phyloP scores from a whole-genome alignment of 2,797 vertebrate genomes.

The Phalanger gymnotis region DNA sequence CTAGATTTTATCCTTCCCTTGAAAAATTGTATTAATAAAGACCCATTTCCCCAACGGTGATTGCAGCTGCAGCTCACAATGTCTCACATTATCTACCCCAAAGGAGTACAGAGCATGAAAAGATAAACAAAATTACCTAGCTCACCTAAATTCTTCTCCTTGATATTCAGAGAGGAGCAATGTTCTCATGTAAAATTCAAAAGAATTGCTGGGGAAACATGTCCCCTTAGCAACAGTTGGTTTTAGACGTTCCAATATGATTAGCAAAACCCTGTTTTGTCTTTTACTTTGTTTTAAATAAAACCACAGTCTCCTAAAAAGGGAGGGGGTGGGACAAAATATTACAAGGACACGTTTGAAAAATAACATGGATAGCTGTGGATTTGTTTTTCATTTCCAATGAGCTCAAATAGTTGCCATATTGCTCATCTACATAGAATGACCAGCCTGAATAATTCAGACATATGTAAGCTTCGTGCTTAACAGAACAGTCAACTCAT shows the following conservation, averaged over 20 bases:
- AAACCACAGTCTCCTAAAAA: slow-evolving; percentile 70
- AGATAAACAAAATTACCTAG: slow-evolving; percentile 1
- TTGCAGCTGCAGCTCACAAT: slow-evolving; percentile 46
- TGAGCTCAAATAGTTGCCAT: slow-evolving; percentile 60
- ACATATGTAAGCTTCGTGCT: not conserved
- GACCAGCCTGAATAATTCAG: slow-evolving; percentile 24
- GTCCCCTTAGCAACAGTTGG: slow-evolving; percentile 79
- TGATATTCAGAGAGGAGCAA: slow-evolving; percentile 57
- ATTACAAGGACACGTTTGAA: slow-evolving; percentile 64
- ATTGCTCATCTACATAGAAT: slow-evolving; percentile 62
- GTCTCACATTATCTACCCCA: slow-evolving; percentile 39
- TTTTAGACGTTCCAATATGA: slow-evolving; percentile 70
- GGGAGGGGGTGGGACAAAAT: slow-evolving; percentile 65
- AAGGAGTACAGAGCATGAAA: slow-evolving; percentile 4
- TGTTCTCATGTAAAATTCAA: slow-evolving; percentile 76
- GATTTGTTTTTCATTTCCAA: slow-evolving; percentile 69
- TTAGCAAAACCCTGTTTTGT: slow-evolving; percentile 74
- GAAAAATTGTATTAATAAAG: slow-evolving; percentile 65
- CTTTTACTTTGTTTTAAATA: slow-evolving; percentile 76
- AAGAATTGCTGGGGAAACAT: slow-evolving; percentile 67
- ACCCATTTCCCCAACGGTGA: slow-evolving; percentile 55
- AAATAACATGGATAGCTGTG: slow-evolving; percentile 58
- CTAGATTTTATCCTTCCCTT: slow-evolving; percentile 68
- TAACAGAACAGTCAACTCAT: not conserved
- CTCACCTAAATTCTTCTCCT: slow-evolving; percentile 59